phyloP scores from a whole-genome alignment of 2,113 vertebrate species.

The Mustela nigripes region DNA sequence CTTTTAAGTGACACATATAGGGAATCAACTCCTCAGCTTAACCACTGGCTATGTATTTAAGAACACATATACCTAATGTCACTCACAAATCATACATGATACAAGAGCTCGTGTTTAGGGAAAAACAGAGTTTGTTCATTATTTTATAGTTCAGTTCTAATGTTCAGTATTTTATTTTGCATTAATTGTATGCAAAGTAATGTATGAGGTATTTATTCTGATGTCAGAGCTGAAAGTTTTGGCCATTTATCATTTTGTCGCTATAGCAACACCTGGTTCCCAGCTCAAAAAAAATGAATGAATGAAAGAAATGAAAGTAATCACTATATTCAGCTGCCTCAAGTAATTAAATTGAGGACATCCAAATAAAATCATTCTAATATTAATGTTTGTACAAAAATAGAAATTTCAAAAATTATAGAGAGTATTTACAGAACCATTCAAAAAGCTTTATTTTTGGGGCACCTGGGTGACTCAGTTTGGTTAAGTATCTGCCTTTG shows the following conservation, averaged over 20 bases:
- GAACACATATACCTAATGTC: neutral
- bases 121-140: neutral
- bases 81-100: neutral
- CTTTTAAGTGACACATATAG: neutral
- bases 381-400: neutral
- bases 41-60: neutral
- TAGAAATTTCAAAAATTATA: neutral
- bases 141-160: neutral
- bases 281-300: neutral
- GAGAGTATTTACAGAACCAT: neutral
- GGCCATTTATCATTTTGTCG: neutral
- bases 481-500: no score
- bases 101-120: neutral
- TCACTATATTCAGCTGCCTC: neutral
- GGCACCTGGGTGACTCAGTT: no score
- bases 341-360: constrained; percentile 12
- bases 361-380: neutral
- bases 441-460: neutral
- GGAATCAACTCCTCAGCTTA: neutral
- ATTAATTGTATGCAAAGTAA: neutral
- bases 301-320: neutral
- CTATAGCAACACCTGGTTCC: neutral
- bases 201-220: neutral
- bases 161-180: neutral
- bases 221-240: neutral